A percentile compares a stretch with the other conserved stretches of the same genome.
These are phyloP conservation scores for Diarsia mendica DNA, from an alignment of 2,888 invertebrate species.

Conservation along the genomic window DNA sequence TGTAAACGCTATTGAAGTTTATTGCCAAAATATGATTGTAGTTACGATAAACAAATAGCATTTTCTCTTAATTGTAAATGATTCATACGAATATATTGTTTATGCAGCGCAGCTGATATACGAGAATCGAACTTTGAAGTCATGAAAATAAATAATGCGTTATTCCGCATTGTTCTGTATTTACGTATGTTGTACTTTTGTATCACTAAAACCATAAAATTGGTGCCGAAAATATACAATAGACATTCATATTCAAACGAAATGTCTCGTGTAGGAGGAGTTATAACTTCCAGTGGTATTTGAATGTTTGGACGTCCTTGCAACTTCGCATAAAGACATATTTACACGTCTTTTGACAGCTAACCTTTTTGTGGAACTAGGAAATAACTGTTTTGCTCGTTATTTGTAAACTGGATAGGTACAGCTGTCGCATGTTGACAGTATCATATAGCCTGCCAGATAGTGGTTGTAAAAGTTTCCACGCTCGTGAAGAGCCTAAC, in stretches of 20 bases:
- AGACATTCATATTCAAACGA: slow-evolving; percentile 34
- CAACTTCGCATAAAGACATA: slow-evolving; percentile 21
- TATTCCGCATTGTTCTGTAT: slow-evolving; percentile 56
- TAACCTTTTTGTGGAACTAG: slow-evolving; percentile 28
- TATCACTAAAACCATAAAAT: slow-evolving; percentile 49
- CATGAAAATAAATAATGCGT: slow-evolving; percentile 51
- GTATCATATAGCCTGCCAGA: slow-evolving; percentile 58
- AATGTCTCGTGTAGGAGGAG: slow-evolving; percentile 44
- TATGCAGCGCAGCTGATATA: slow-evolving; percentile 45
- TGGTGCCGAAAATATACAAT: slow-evolving; percentile 47
- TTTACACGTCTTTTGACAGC: slow-evolving; percentile 16
- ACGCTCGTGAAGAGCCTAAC: slow-evolving; percentile 54
- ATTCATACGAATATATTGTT: slow-evolving; percentile 44
- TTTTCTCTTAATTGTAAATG: slow-evolving; percentile 32
- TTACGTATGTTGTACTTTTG: slow-evolving; percentile 20
- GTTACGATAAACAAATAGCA: slow-evolving; percentile 19
- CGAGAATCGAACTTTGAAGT: slow-evolving; percentile 49
- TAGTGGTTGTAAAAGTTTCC: slow-evolving; percentile 56
- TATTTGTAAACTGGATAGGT: slow-evolving; percentile 22
- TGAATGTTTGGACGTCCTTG: slow-evolving; percentile 25
- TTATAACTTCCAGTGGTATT: slow-evolving; percentile 40
- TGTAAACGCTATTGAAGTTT: slow-evolving; percentile 40
- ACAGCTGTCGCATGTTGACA: slow-evolving; percentile 44
- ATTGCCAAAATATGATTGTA: slow-evolving; percentile 27
- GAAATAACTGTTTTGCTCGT: slow-evolving; percentile 16